Evolutionary conservation across 1,140 invertebrate genomes (phyloP).

Genomic region (Pentalonia nigronervosa): DNA sequence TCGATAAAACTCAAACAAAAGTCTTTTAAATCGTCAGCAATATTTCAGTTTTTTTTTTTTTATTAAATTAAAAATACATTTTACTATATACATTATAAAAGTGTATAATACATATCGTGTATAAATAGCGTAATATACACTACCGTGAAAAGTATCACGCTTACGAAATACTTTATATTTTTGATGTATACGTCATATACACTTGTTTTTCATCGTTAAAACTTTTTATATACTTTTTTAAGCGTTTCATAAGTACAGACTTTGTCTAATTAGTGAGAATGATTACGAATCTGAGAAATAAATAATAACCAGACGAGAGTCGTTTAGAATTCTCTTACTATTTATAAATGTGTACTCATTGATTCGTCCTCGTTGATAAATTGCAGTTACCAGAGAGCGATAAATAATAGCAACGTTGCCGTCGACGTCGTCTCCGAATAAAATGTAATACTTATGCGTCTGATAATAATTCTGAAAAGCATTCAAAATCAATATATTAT

Average conservation of each 20-base stretch:
- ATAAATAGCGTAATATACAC: neutral
- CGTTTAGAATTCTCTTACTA: too few species aligned
- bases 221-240: neutral
- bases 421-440: neutral
- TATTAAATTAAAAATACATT: too few species aligned
- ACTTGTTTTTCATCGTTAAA: neutral
- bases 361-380: neutral
- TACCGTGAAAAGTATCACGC: neutral
- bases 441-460: neutral
- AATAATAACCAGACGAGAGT: neutral
- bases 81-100: too few species aligned
- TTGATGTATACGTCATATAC: neutral
- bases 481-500: neutral
- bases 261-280: slow-evolving; percentile 21
- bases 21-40: too few species aligned
- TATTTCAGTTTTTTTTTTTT: too few species aligned
- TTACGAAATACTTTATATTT: neutral
- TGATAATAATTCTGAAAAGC: neutral
- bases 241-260: neutral
- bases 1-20: too few species aligned
- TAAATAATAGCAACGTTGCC: neutral
- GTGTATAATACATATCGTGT: neutral
- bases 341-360: neutral
- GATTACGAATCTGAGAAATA: neutral
- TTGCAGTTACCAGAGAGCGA: neutral